Evolutionary conservation across 2,888 invertebrate species (phyloP).

Genomic region (Anoplius nigerrimus): DNA sequence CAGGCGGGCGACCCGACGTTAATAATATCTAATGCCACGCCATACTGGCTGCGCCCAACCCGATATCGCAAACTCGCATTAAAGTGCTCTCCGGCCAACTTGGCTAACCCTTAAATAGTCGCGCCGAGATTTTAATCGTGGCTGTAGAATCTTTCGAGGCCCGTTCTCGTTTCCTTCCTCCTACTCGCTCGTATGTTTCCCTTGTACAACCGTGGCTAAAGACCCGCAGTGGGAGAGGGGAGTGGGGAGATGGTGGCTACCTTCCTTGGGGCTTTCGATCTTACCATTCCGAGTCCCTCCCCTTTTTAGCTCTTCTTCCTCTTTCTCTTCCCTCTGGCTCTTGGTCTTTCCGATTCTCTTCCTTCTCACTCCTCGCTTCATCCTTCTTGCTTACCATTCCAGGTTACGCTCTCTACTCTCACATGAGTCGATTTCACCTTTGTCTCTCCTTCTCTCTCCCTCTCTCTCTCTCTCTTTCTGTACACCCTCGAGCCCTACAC

Average conservation of each 20-base stretch:
- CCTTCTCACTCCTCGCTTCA: conserved; percentile 11
- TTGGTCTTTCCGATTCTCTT: conserved; percentile 3
- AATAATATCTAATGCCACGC: conserved; percentile 42
- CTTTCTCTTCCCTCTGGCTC: not conserved
- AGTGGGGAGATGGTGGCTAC: not conserved
- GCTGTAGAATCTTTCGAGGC: conserved; percentile 23
- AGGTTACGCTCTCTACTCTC: not conserved
- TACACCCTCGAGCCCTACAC: not conserved
- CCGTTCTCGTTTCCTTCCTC: conserved; percentile 14
- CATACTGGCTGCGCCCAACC: conserved; percentile 8
- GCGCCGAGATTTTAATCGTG: conserved; percentile 52
- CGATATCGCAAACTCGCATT: conserved; percentile 41
- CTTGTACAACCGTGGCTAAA: conserved; percentile 28
- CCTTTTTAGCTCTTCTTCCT: not conserved
- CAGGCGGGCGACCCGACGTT: conserved; percentile 29
- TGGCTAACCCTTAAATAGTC: conserved; percentile 21
- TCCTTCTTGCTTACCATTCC: not conserved
- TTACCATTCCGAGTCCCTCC: not conserved
- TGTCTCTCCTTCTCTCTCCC: not conserved
- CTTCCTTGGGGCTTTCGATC: conserved; percentile 18
- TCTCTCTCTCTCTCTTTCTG: no score
- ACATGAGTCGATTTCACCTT: not conserved
- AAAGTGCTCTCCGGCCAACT: conserved; percentile 32
- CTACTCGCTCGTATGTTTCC: conserved; percentile 18
- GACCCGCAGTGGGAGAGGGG: conserved; percentile 11